Conservation (phyloP, 2,888 invertebrate species). For the Leptinotarsa rubiginosa region DNA sequence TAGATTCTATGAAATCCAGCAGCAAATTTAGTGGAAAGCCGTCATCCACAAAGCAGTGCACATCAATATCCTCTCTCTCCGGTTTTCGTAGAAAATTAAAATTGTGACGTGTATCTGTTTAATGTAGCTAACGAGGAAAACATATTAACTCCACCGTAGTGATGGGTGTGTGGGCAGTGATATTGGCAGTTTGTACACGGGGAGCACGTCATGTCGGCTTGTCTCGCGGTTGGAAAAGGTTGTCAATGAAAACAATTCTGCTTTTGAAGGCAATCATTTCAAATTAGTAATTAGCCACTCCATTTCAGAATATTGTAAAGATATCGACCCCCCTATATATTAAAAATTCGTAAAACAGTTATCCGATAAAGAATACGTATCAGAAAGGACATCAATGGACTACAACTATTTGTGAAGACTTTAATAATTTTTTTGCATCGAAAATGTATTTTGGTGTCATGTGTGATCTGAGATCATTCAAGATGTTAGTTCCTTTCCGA, state of each 20-base stretch:
- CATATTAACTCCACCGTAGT: not conserved
- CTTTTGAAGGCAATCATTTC: not conserved
- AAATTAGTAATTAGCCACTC: too few species aligned
- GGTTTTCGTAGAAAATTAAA: constrained; percentile 3
- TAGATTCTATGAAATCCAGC: not conserved
- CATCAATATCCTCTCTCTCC: not conserved
- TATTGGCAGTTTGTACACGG: constrained; percentile 2
- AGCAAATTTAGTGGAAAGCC: constrained; percentile 8
- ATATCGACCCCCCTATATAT: too few species aligned
- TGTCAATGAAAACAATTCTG: not conserved
- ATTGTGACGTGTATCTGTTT: constrained; percentile 1
- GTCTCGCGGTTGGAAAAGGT: not conserved
- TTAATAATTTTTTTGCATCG: too few species aligned
- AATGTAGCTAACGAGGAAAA: constrained; percentile 10
- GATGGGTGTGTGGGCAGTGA: not conserved
- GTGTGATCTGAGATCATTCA: too few species aligned
- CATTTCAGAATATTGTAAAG: too few species aligned
- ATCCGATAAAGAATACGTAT: too few species aligned
- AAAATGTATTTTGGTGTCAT: too few species aligned
- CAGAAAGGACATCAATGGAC: too few species aligned
- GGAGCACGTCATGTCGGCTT: not conserved
- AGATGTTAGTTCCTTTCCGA: too few species aligned
- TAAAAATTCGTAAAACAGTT: too few species aligned
- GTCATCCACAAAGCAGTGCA: constrained; percentile 8
- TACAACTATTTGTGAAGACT: too few species aligned